phyloP scores from a whole-genome alignment of 2,113 vertebrate species.

The Edolisoma coerulescens region DNA sequence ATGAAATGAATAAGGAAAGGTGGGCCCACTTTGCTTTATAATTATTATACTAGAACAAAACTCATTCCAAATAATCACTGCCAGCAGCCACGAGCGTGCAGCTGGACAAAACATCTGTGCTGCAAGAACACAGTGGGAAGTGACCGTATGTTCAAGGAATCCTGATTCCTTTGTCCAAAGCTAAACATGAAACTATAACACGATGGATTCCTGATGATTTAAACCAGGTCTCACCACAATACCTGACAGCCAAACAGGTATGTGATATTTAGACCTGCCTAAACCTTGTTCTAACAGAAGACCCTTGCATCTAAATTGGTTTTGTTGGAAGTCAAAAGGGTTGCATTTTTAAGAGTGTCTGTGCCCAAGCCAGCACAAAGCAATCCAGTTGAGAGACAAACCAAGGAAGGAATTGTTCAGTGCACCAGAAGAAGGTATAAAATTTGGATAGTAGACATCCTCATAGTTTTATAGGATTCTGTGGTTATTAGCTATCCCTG shows the following conservation, averaged over 20 bases:
- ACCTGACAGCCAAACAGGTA: not conserved
- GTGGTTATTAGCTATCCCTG: not conserved
- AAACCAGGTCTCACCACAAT: not conserved
- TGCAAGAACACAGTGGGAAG: not conserved
- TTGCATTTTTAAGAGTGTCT: not conserved
- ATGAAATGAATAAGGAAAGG: not conserved
- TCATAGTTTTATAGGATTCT: not conserved
- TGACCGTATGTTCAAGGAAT: not conserved
- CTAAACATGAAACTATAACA: not conserved
- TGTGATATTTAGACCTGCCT: not conserved
- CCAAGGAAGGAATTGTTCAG: not conserved
- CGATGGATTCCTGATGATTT: not conserved
- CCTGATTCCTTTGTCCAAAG: not conserved
- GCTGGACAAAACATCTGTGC: conserved; percentile 12
- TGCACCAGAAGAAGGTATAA: not conserved
- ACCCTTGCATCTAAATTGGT: not conserved
- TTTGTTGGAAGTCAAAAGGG: not conserved
- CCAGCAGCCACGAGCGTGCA: not conserved
- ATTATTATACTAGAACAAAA: not conserved
- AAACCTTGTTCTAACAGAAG: not conserved
- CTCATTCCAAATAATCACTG: not conserved
- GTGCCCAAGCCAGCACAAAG: not conserved
- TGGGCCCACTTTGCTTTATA: not conserved
- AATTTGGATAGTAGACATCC: not conserved
- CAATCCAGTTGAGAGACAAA: not conserved